Evolutionary conservation across 2,797 vertebrate genomes (phyloP), one percentile per base, ranked within the genome.

Genomic region (Alcedo quadribrachys): DNA sequence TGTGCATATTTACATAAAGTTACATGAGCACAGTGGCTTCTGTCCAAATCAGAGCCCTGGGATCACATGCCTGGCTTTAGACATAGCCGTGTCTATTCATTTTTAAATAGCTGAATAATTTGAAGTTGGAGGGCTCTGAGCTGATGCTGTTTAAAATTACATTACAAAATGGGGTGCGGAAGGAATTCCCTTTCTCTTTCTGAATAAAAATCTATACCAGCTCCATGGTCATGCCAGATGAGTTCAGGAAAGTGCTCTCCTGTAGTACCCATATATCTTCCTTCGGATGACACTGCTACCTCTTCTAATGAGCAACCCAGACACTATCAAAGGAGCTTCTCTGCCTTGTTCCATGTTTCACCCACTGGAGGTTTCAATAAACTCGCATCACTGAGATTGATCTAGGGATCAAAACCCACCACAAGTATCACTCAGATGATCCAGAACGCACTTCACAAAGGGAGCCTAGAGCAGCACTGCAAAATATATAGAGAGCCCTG

Each of bases 381-480:
- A 95, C 55, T 92, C 78, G 74, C 77, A 69, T 71, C 70, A 66
- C 50, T 9, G 65, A 87, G 88, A 88, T 15, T 90, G 92, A 85
- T 93, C 57, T 46, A 75, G 50, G 89, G 70, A 96, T 94, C 88
- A 95, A 90, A 95, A 87, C 62, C n/a, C 46, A 87, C 83, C 69
- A 70, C 17, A 62, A 89, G 65, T 43, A 74, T 85, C 69, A 63
- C 65, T 84, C 89, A 90, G 28, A 21, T 54, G 78, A 92, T 82
- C 87, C 33, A 6, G 57, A 94, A 92, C 1, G 0, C 50, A 18
- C 51, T 86, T 93, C 63, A 90, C 68, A 84, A 93, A 89, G 1
- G 3, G 51, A 93, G 86, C 77, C 82, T 62, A 76, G 55, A 74
- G 82, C 67, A 76, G 68, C 24, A 42, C 10, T 1, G 3, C 70